Percentiles rank a stretch among this genome's conserved stretches.
These are phyloP conservation scores for Eucriotettix oculatus DNA, from an alignment of 2,888 invertebrate species.

Conservation along the genomic window DNA sequence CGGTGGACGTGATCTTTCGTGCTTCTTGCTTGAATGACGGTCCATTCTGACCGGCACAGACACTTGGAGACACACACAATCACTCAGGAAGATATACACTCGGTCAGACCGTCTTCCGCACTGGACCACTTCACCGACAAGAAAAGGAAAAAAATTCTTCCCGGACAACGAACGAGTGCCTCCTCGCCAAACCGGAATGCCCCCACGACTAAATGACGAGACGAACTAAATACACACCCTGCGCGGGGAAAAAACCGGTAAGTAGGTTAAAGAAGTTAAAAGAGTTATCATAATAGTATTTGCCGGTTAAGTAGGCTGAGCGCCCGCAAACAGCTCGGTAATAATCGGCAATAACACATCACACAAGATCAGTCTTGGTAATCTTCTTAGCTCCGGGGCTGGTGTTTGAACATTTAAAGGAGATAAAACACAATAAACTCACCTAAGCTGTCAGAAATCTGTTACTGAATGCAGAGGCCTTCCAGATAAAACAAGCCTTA, in stretches of 20 bases:
- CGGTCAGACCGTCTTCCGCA: too few species aligned
- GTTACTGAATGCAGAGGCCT: constrained; percentile 21
- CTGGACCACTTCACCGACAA: not conserved
- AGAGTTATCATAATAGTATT: constrained; percentile 13
- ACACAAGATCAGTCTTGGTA: constrained; percentile 13
- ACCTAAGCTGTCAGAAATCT: constrained; percentile 23
- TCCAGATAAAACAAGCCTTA: constrained; percentile 23
- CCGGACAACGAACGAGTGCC: too few species aligned
- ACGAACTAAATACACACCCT: too few species aligned
- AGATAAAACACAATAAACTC: constrained; percentile 23
- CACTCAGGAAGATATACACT: too few species aligned
- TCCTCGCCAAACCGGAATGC: too few species aligned
- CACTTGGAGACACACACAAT: too few species aligned
- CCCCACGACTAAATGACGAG: too few species aligned
- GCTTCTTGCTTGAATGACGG: too few species aligned
- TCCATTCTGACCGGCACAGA: too few species aligned
- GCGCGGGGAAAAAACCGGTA: constrained; percentile 2
- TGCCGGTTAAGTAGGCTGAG: constrained; percentile 9
- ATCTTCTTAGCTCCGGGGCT: constrained; percentile 13
- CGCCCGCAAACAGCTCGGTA: constrained; percentile 3
- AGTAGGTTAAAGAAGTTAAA: constrained; percentile 10
- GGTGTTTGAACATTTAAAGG: constrained; percentile 17
- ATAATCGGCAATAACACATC: constrained; percentile 15
- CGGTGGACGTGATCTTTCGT: too few species aligned
- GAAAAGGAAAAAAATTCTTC: not conserved